A percentile compares a stretch with the other conserved stretches of the same genome.
phyloP scores from a whole-genome alignment of 2,113 vertebrate genomes.

The Chauna torquata region DNA sequence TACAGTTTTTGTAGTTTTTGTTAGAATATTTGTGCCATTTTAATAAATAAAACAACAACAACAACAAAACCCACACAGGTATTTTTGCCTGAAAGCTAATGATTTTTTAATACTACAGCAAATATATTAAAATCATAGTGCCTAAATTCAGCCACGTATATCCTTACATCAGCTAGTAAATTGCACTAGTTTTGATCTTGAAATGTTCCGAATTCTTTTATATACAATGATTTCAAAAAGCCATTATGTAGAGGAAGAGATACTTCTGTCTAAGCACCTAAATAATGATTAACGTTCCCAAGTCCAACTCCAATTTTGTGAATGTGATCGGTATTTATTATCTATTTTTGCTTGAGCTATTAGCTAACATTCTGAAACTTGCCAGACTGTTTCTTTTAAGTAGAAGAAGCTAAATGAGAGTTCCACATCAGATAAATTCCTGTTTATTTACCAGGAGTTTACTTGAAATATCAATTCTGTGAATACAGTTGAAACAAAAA shows the following conservation, averaged over 20 bases:
- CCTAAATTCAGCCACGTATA: background rate
- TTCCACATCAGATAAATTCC: background rate
- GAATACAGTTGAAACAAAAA: background rate
- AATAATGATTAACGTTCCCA: background rate
- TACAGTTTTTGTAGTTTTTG: background rate
- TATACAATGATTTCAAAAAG: background rate
- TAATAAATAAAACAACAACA: too few relatives aligned
- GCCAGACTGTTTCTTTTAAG: background rate
- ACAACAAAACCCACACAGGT: background rate
- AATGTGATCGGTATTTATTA: slow-evolving; percentile 31
- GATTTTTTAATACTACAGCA: background rate
- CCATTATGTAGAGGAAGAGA: background rate
- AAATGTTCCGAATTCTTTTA: background rate
- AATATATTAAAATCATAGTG: accelerated
- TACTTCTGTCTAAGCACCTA: background rate
- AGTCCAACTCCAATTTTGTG: background rate
- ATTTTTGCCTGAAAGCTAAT: background rate
- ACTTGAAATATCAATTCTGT: background rate
- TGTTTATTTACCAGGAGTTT: background rate
- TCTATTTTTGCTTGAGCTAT: background rate
- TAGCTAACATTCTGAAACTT: background rate
- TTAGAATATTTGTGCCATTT: background rate
- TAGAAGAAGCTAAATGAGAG: background rate
- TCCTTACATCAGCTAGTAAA: background rate
- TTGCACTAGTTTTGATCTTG: background rate